These are phyloP conservation scores for Drosophila formosana DNA, from an alignment of 2,888 invertebrate genomes.

Conservation along the genomic window DNA sequence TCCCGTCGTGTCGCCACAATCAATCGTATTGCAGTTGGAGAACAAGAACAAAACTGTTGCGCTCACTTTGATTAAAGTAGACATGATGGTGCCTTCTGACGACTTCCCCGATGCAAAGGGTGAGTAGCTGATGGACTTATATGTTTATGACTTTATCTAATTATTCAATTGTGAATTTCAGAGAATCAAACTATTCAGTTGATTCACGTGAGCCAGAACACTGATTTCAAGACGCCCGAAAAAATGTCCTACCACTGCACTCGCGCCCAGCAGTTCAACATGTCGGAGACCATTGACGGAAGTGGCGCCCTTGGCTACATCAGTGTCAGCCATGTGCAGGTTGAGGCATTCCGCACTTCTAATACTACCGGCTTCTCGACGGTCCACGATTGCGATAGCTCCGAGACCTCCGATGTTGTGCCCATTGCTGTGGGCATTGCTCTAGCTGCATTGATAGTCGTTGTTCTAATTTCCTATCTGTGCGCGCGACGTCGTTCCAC, in stretches of 20 bases:
- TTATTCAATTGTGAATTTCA: slow-evolving; percentile 49
- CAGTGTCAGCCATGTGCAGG: slow-evolving; percentile 88
- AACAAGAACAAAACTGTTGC: slow-evolving; percentile 83
- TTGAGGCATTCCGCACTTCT: slow-evolving; percentile 89
- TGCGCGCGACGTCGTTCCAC: slow-evolving; percentile 94
- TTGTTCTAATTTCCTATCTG: slow-evolving; percentile 96
- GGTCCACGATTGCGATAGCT: slow-evolving; percentile 90
- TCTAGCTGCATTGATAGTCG: slow-evolving; percentile 90
- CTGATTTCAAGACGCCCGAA: slow-evolving; percentile 87
- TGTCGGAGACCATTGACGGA: slow-evolving; percentile 84
- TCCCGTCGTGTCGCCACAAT: slow-evolving; percentile 52
- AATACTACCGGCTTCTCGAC: slow-evolving; percentile 87
- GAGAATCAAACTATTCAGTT: slow-evolving; percentile 85
- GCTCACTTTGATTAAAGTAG: slow-evolving; percentile 74
- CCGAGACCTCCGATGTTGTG: slow-evolving; percentile 94
- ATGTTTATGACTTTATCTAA: background rate
- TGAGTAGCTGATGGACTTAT: slow-evolving; percentile 29
- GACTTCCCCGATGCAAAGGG: slow-evolving; percentile 84
- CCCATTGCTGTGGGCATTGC: slow-evolving; percentile 99
- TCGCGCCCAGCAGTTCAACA: slow-evolving; percentile 87
- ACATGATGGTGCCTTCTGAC: slow-evolving; percentile 74
- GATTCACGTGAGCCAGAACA: slow-evolving; percentile 84
- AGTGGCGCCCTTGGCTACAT: slow-evolving; percentile 85
- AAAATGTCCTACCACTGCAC: slow-evolving; percentile 91
- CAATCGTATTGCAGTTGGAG: slow-evolving; percentile 85